Evolutionary conservation across 1,140 invertebrate species (phyloP).

Genomic region (Streblospio benedicti): DNA sequence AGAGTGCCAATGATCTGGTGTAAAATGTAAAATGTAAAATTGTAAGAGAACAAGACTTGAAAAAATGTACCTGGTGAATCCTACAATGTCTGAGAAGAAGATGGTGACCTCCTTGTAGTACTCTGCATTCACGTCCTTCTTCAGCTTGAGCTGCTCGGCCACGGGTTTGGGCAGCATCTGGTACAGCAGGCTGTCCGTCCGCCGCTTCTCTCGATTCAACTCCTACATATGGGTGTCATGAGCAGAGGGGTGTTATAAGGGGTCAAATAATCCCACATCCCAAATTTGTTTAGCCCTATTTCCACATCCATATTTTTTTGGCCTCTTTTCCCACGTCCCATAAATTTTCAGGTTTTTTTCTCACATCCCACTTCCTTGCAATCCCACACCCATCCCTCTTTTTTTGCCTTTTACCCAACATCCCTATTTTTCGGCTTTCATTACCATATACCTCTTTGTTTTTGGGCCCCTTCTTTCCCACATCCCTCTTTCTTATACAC

Average conservation of each 20-base stretch:
- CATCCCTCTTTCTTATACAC: too few species aligned
- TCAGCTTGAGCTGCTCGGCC: conserved; percentile 77
- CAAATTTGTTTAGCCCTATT: too few species aligned
- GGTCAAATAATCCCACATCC: too few species aligned
- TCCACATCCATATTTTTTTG: too few species aligned
- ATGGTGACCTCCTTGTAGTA: conserved; percentile 82
- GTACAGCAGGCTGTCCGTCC: background rate
- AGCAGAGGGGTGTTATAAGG: too few species aligned
- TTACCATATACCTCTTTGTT: background rate
- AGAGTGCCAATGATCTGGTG: too few species aligned
- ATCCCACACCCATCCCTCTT: background rate
- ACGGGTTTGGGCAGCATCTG: conserved; percentile 47
- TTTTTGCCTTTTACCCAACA: background rate
- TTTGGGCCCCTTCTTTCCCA: background rate
- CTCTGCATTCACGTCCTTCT: conserved; percentile 75
- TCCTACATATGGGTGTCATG: too few species aligned
- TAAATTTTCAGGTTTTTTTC: too few species aligned
- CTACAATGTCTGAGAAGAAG: conserved; percentile 89
- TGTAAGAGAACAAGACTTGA: background rate
- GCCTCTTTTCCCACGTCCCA: too few species aligned
- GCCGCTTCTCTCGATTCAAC: background rate
- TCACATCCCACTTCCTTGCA: background rate
- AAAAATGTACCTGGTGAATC: conserved; percentile 62
- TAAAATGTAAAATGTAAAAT: too few species aligned
- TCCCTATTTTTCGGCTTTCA: background rate